Evolutionary conservation across 2,888 invertebrate genomes (phyloP).

Genomic region (Palloptera scutellata): DNA sequence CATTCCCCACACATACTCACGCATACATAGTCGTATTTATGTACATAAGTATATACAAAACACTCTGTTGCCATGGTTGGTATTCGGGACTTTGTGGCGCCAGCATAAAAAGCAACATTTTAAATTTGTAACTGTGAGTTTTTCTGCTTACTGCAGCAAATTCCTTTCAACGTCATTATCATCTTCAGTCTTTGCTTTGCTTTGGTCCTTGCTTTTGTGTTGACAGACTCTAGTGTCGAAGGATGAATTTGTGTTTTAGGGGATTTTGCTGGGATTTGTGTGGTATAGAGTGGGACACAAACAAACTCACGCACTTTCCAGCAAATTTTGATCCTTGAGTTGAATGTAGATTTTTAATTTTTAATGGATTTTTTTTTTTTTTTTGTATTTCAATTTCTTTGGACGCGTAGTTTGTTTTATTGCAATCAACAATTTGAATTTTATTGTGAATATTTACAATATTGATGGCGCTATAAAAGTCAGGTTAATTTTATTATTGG

Average conservation of each 20-base stretch:
- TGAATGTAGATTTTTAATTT: conserved; percentile 17
- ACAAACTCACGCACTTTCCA: conserved; percentile 13
- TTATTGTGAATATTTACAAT: no score
- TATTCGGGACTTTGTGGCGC: conserved; percentile 30
- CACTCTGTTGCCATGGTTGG: neutral
- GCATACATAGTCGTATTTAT: neutral
- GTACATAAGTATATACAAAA: neutral
- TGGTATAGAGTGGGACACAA: neutral
- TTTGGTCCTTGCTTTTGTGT: neutral
- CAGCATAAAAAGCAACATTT: conserved; percentile 27
- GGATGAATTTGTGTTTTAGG: neutral
- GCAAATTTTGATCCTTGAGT: neutral
- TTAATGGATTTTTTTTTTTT: neutral
- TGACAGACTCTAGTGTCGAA: neutral
- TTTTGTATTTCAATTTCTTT: conserved; percentile 17
- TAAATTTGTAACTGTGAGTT: conserved; percentile 21
- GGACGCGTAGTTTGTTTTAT: conserved; percentile 26
- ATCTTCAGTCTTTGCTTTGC: neutral
- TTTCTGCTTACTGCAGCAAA: neutral
- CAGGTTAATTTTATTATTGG: no score
- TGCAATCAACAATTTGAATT: conserved; percentile 8
- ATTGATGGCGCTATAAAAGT: no score
- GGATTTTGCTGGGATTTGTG: no score
- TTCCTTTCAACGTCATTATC: neutral
- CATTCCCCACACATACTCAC: neutral